A percentile compares a stretch with the other conserved stretches of the same genome.
Conservation (phyloP, 2,888 invertebrate species). For the Eremobia ochroleuca region DNA sequence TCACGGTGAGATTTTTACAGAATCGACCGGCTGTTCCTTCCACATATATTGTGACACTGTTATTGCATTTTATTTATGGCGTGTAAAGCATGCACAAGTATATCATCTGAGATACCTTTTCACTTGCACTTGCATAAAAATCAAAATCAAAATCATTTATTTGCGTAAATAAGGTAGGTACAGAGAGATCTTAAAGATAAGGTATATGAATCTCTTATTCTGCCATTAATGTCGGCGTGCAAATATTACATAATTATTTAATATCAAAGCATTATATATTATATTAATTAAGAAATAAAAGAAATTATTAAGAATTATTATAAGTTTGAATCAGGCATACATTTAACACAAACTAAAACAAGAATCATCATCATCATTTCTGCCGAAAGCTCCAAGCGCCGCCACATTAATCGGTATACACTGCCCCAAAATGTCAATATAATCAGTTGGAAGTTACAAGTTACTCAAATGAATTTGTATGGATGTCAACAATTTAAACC, state of each 20-base stretch:
- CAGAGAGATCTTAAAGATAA: too few relatives aligned
- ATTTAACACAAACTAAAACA: neutral
- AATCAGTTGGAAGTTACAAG: neutral
- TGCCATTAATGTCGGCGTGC: too few relatives aligned
- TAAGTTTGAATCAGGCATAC: too few relatives aligned
- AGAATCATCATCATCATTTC: neutral
- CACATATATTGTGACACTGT: constrained; percentile 36
- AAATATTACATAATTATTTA: too few relatives aligned
- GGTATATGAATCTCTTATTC: too few relatives aligned
- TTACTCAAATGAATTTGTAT: constrained; percentile 3
- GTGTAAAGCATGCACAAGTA: neutral
- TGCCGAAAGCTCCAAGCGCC: neutral
- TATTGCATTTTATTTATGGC: constrained; percentile 21
- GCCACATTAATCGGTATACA: neutral
- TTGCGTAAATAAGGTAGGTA: too few relatives aligned
- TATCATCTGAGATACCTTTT: neutral
- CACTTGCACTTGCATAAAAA: neutral
- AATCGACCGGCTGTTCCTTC: too few relatives aligned
- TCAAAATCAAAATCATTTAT: too few relatives aligned
- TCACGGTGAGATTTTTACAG: too few relatives aligned
- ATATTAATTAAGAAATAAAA: too few relatives aligned
- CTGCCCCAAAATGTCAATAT: neutral
- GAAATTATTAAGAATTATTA: too few relatives aligned
- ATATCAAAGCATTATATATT: too few relatives aligned
- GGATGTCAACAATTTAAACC: constrained; percentile 3